A percentile compares a stretch with the other conserved stretches of the same genome.
These are phyloP conservation scores for Muscina levida DNA, from an alignment of 2,888 invertebrate genomes.

Conservation along the genomic window DNA sequence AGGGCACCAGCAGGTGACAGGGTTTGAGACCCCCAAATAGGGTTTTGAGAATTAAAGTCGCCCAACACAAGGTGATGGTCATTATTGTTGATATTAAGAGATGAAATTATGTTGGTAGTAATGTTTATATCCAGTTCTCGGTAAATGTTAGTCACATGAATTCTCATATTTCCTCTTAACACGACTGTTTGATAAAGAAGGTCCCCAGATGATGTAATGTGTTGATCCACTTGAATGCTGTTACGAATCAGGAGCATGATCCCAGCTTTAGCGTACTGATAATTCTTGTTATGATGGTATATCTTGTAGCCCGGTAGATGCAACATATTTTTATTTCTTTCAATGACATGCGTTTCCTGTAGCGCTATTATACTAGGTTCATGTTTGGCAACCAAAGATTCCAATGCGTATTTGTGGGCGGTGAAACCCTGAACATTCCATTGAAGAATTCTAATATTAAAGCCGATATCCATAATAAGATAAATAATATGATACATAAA, in stretches of 20 bases:
- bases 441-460: conserved; percentile 20
- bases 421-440: conserved; percentile 29
- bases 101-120: neutral
- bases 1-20: too few species aligned
- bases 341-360: too few species aligned
- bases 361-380: conserved; percentile 12
- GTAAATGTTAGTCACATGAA: too few species aligned
- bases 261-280: too few species aligned
- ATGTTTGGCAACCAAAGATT: conserved; percentile 14
- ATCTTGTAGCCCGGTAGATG: neutral
- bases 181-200: too few species aligned
- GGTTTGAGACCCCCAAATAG: conserved; percentile 40
- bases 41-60: conserved; percentile 44
- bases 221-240: too few species aligned
- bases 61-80: conserved; percentile 19
- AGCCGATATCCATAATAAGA: conserved; percentile 26
- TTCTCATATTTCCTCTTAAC: too few species aligned
- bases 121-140: neutral
- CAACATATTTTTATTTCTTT: conserved; percentile 4
- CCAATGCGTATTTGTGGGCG: conserved; percentile 25
- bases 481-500: too few species aligned
- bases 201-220: too few species aligned
- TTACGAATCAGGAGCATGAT: too few species aligned
- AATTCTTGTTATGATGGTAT: too few species aligned
- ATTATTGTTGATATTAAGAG: neutral